Base-by-base conservation (phyloP, 2,797 vertebrate species). In the Danio tinwini region DNA sequence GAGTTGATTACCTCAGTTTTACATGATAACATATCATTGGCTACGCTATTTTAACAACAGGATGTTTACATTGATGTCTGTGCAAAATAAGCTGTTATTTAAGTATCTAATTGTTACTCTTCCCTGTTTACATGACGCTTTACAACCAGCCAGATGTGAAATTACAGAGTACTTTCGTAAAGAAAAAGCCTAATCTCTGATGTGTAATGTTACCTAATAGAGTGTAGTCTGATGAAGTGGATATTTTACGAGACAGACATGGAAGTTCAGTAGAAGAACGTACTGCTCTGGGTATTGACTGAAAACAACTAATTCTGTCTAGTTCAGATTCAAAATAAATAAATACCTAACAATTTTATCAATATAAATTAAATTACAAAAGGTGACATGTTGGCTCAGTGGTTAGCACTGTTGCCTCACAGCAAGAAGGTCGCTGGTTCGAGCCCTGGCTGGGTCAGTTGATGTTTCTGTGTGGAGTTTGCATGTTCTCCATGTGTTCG, bases 91-190 rank as follows among this genome's bases (percentile, higher is more conserved):
- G 10, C 2, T 29, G 55, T 12, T 5, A 63, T 79, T 63, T 45
- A 63, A 37, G 39, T 8, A 44, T 44, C 12, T 63, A 72, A 79
- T 63, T 53, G 58, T 75, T 53, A 61, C 45, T 80, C 39, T 79
- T 68, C 70, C 59, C 55, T 67, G 6, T 78, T 49, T 81, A 39
- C 44, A 59, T 81, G 13, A 21, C 49, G n/a, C 72, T 81, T 81
- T 76, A 69, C 72, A 80, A 81, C 74, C 73, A 80, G 50, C 61
- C 55, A 78, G 77, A 80, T 74, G 56, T 62, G 29, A 76, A 83
- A 81, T 83, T 53, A 85, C 74, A 79, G 75, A 68, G 74, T 72
- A 58, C n/a, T 58, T 40, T 19, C 62, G 13, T 19, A 49, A 76
- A 75, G 78, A 73, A 37, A 84, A 59, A 59, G n/a, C 19, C 56